Evolutionary conservation across 2,797 vertebrate species (phyloP).

Genomic region (Oreonectes daqikongensis): DNA sequence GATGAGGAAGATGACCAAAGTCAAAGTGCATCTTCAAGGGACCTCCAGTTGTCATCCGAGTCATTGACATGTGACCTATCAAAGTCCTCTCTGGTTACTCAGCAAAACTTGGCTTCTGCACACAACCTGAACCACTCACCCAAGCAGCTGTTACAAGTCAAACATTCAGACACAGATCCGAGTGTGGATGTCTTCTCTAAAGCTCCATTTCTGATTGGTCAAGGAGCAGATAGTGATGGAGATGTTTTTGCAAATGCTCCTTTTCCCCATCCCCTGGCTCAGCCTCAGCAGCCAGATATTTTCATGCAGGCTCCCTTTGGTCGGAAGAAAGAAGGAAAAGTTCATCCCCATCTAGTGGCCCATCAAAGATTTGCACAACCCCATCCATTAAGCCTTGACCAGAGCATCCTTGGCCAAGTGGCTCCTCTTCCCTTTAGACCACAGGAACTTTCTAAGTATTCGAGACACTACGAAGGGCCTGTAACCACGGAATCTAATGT

Average conservation of each 20-base stretch:
- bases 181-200: constrained; percentile 85
- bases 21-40: constrained; percentile 43
- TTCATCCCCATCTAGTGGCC: constrained; percentile 31
- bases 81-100: constrained; percentile 49
- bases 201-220: constrained; percentile 81
- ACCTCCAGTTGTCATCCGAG: constrained; percentile 43
- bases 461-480: constrained; percentile 86
- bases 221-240: constrained; percentile 65
- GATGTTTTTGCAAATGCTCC: constrained; percentile 95
- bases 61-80: constrained; percentile 45
- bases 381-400: constrained; percentile 63
- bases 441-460: constrained; percentile 90
- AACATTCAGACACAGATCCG: neutral
- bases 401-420: constrained; percentile 68
- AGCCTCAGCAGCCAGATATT: constrained; percentile 81
- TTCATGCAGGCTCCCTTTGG: constrained; percentile 94
- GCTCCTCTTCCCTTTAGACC: constrained; percentile 84
- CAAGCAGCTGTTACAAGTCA: constrained; percentile 36
- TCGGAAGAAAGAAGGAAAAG: constrained; percentile 80
- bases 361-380: constrained; percentile 56
- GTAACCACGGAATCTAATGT: constrained; percentile 64
- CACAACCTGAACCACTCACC: constrained; percentile 61
- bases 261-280: constrained; percentile 72
- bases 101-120: constrained; percentile 4
- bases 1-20: constrained; percentile 87